Base-by-base conservation (phyloP, 2,113 vertebrate species). In the Galemys pyrenaicus region DNA sequence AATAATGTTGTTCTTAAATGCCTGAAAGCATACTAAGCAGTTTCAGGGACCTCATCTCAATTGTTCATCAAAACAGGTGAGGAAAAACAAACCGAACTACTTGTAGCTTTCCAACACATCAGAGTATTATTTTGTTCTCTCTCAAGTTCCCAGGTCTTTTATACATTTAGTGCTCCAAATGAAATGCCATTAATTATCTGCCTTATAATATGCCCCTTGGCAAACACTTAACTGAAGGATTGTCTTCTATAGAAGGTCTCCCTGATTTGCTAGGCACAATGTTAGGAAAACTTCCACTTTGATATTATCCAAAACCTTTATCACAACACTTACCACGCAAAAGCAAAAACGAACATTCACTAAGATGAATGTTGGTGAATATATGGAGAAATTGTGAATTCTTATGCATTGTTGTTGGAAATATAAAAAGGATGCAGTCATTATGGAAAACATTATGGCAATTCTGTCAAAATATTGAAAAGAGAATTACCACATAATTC, bases 311-410 rank as follows among this genome's bases (percentile, higher is more conserved):
- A 46, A 68, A 83, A 17, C 8, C 64, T 82, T 30, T 28, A 64
- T 67, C 46, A 89, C 28, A 87, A 84, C 26, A 88, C 28, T 88
- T 62, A 46, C 9, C 16, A 92, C 89, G 73, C 39, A 81, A 86
- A 51, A 85, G 81, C 24, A 77, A 65, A 64, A 73, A 77, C 6
- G 35, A 70, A 73, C 30, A 87, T 22, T 71, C n/a, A 89, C 39
- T 67, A 32, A 83, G 39, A n/a, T 39, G 9, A 39, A 46, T 74
- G 26, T 28, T 77, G 67, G 41, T 16, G 56, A 89, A n/a, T n/a
- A 79, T 35, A 2, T 49, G 26, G 26, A 56, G 49, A 87, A 70
- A 22, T n/a, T 83, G 13, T 88, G 19, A 65, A 84, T 30, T 12
- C 19, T 39, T 56, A 20, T 22, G 39, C 11, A 26, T 51, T 46